phyloP scores from a whole-genome alignment of 2,797 vertebrate species.

The Megaceryle alcyon region DNA sequence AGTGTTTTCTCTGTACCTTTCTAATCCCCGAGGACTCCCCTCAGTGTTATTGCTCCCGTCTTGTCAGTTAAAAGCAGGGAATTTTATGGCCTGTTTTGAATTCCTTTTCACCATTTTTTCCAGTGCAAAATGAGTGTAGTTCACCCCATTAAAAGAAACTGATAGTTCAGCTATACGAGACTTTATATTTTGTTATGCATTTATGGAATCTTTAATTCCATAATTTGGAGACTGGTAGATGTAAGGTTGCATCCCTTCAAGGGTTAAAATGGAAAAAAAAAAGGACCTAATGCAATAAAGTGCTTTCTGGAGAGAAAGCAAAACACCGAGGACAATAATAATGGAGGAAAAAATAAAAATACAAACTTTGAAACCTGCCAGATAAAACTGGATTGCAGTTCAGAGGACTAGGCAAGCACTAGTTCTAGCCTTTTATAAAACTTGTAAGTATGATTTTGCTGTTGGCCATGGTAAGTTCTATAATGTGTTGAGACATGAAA shows the following conservation, averaged over 20 bases:
- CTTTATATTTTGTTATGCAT: background rate
- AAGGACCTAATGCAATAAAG: background rate
- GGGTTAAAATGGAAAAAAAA: background rate
- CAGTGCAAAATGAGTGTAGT: background rate
- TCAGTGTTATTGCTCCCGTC: background rate
- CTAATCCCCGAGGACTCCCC: background rate
- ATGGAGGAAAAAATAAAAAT: conserved; percentile 21
- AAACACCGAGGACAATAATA: background rate
- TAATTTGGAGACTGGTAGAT: background rate
- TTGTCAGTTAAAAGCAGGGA: background rate
- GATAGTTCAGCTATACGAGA: background rate
- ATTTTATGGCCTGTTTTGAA: background rate
- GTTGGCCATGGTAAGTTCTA: conserved; percentile 50
- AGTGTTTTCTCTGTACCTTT: background rate
- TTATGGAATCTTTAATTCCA: background rate
- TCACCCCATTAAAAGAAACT: background rate
- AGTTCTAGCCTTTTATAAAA: conserved; percentile 40
- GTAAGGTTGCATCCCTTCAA: background rate
- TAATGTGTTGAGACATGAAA: conserved; percentile 61
- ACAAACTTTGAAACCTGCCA: background rate
- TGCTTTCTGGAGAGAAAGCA: background rate
- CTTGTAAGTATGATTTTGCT: conserved; percentile 46
- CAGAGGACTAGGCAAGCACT: conserved; percentile 18
- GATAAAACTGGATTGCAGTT: background rate
- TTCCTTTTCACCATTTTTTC: background rate